A percentile compares a stretch with the other conserved stretches of the same genome.
These are phyloP conservation scores for Mystacides longicornis DNA, from an alignment of 2,888 invertebrate genomes.

Conservation along the genomic window DNA sequence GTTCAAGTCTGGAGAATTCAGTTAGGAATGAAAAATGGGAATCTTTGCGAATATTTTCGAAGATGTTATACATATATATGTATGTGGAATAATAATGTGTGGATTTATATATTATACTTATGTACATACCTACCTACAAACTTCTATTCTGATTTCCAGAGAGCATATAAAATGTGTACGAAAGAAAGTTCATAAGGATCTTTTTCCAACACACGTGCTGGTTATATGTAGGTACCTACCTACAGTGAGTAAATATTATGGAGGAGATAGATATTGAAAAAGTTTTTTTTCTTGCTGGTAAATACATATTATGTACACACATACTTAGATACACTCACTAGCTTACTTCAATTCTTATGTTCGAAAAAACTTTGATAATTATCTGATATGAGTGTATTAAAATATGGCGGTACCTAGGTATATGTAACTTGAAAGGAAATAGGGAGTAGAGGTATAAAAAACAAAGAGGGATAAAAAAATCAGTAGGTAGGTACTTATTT, in stretches of 20 bases:
- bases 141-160: background rate
- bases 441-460: too few species aligned
- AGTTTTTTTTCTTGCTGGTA: background rate
- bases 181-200: too few species aligned
- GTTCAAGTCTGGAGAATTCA: background rate
- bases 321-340: too few species aligned
- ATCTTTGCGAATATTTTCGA: background rate
- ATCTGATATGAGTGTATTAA: background rate
- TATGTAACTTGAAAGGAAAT: too few species aligned
- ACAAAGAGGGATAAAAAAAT: too few species aligned
- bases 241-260: too few species aligned
- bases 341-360: too few species aligned
- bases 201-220: too few species aligned
- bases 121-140: too few species aligned
- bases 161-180: too few species aligned
- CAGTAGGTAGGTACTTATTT: too few species aligned
- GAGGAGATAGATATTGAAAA: background rate
- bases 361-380: background rate
- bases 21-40: background rate
- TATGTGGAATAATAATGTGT: background rate
- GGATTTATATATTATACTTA: background rate
- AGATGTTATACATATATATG: background rate
- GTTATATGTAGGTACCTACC: too few species aligned
- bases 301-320: background rate
- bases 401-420: background rate